These are phyloP conservation scores for Monochamus alternatus DNA, from an alignment of 2,888 invertebrate species.

Conservation along the genomic window DNA sequence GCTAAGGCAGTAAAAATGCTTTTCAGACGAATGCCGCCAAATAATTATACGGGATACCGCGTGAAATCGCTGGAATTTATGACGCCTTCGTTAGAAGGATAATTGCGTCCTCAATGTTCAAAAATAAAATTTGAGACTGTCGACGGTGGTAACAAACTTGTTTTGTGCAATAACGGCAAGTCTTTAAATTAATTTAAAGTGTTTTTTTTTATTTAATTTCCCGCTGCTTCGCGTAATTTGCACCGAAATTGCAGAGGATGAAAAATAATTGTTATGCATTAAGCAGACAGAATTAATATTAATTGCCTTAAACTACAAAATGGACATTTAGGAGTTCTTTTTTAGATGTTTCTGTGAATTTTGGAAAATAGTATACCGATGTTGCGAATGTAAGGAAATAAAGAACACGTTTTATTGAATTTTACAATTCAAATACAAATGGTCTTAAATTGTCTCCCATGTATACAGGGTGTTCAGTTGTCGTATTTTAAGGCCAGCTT, in stretches of 20 bases:
- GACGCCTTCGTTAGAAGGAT: constrained; percentile 24
- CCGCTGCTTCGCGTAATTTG: neutral
- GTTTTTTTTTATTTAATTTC: neutral
- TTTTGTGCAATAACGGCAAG: neutral
- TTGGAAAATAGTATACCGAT: too few species aligned
- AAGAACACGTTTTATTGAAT: too few species aligned
- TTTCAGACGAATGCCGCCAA: constrained; percentile 10
- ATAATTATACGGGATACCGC: constrained; percentile 17
- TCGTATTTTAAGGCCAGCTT: too few species aligned
- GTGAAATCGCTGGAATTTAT: constrained; percentile 36
- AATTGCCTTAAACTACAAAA: neutral
- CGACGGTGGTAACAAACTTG: neutral
- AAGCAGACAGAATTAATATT: neutral
- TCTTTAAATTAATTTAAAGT: neutral
- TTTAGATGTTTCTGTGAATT: too few species aligned
- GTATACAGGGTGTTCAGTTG: too few species aligned
- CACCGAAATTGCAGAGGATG: neutral
- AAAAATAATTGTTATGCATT: neutral
- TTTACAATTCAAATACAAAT: too few species aligned
- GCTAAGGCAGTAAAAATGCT: constrained; percentile 15
- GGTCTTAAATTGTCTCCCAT: too few species aligned
- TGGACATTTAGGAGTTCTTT: too few species aligned
- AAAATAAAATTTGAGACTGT: constrained; percentile 23
- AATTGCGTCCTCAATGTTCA: constrained; percentile 16
- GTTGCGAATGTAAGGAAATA: too few species aligned